Evolutionary conservation across 2,113 vertebrate genomes (phyloP), one percentile per base, ranked within the genome.

Genomic region (Grammomys surdaster): DNA sequence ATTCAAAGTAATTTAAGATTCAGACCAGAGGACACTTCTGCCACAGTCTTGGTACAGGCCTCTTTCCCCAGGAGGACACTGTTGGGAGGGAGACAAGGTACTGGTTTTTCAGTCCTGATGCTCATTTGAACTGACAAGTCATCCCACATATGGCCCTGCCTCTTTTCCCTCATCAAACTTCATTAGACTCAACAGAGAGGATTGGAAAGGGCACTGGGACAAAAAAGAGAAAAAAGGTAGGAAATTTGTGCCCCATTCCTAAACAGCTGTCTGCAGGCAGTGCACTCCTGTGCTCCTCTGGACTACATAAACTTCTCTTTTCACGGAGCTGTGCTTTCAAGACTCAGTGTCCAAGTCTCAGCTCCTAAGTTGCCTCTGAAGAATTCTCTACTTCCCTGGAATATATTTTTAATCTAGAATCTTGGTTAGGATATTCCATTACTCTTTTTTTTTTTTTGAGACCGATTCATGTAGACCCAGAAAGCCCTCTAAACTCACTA

Each of bases 161-260:
- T 93, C 72, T 72, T 73, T 94, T 56, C 77, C 93, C 73, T 82
- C 89, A 91, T 89, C 72, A 90, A 33, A 88, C 40, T 86, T 94
- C 56, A 63, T 96, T 40, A 96, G 77, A 93, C 26, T 96, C 86
- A 92, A 69, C 67, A 33, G 43, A 58, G 84, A 93, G n/a, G 14
- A 54, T 22, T 54, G 51, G 82, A 69, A 89, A 97, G 36, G 58
- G 36, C 58, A 86, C 28, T 17, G 56, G 54, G 24, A 67, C 67
- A 54, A 54, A 19, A 20, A 51, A 51, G 51, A 51, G 51, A 80
- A 48, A 56, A 93, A 77, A 19, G 43, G 36, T 33, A 73, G 51
- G 24, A 22, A 88, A 51, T 43, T n/a, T 81, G 8, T 28, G 2
- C 19, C 58, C 46, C 28, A 22, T 12, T 6, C 70, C 65, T 58